A percentile compares a stretch with the other conserved stretches of the same genome.
Conservation (phyloP, 2,888 invertebrate species). For the Boloria euphrosyne region DNA sequence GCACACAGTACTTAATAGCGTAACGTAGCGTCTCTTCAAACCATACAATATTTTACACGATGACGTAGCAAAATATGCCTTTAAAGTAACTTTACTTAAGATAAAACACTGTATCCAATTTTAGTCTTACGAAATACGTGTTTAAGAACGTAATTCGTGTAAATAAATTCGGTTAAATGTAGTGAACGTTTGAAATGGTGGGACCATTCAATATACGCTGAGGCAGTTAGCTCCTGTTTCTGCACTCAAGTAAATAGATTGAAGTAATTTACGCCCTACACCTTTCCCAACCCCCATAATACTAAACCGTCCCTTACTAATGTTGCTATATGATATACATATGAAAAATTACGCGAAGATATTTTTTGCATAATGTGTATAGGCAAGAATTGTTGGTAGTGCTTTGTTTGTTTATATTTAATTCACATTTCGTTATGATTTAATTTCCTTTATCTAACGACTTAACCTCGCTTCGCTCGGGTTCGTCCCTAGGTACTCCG, state of each 20-base stretch:
- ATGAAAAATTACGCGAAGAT: no score
- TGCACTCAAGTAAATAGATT: slow-evolving; percentile 41
- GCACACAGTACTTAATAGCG: neutral
- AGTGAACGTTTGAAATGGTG: slow-evolving; percentile 23
- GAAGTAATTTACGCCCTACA: slow-evolving; percentile 40
- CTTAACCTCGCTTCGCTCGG: no score
- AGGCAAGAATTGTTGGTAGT: no score
- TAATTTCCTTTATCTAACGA: no score
- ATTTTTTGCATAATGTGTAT: no score
- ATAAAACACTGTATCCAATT: neutral
- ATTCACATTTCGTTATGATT: no score
- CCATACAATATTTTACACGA: slow-evolving; percentile 20
- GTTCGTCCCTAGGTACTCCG: no score
- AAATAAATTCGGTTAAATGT: slow-evolving; percentile 27
- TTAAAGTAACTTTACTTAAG: slow-evolving; percentile 9
- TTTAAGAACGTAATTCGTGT: slow-evolving; percentile 14
- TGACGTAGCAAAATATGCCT: slow-evolving; percentile 25
- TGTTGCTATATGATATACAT: neutral
- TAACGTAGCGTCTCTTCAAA: slow-evolving; percentile 5
- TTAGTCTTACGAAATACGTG: neutral
- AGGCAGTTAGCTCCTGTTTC: slow-evolving; percentile 35
- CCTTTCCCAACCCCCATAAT: slow-evolving; percentile 30
- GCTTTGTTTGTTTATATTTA: no score
- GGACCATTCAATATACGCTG: slow-evolving; percentile 34
- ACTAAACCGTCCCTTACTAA: slow-evolving; percentile 35